Evolutionary conservation across 2,797 vertebrate genomes (phyloP).

Genomic region (Cryptoblepharus egeriae): DNA sequence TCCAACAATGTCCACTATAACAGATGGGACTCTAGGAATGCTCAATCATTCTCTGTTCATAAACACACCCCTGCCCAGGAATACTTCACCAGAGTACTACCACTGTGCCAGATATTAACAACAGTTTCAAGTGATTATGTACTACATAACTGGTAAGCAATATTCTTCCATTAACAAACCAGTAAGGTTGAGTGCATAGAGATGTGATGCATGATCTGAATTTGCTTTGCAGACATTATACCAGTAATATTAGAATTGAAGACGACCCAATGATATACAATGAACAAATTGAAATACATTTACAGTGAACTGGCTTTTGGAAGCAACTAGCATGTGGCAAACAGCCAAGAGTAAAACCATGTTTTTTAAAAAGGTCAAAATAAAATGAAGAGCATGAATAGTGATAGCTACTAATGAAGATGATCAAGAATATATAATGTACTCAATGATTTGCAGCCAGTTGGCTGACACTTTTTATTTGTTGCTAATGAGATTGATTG

Average conservation of each 20-base stretch:
- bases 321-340: background rate
- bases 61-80: background rate
- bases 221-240: background rate
- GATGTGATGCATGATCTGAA: background rate
- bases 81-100: background rate
- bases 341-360: background rate
- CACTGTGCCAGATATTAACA: background rate
- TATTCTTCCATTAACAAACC: background rate
- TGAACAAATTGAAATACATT: background rate
- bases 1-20: background rate
- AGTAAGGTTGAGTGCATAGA: background rate
- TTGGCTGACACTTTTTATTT: background rate
- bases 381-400: background rate
- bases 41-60: background rate
- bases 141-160: background rate
- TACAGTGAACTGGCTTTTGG: background rate
- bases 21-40: background rate
- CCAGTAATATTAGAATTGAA: background rate
- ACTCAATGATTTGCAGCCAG: background rate
- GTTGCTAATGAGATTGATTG: background rate
- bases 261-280: background rate
- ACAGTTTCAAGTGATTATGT: background rate
- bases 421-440: background rate
- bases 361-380: conserved; percentile 13
- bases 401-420: background rate